Percentiles rank a stretch among this genome's conserved stretches.
Evolutionary conservation across 2,113 vertebrate species (phyloP).

Genomic region (Mellivora capensis): DNA sequence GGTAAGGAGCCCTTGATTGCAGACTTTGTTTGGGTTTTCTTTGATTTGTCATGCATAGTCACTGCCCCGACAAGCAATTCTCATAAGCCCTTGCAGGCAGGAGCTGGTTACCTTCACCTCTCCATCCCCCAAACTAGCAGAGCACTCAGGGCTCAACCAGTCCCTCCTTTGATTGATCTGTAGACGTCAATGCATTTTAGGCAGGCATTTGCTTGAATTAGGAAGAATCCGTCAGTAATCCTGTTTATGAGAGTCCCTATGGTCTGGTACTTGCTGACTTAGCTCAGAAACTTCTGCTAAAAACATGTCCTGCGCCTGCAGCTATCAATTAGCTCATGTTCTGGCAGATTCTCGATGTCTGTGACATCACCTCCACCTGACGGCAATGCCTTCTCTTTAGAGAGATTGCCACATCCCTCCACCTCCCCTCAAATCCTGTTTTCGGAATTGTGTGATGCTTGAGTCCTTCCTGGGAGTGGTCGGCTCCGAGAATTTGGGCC

Average conservation of each 20-base stretch:
- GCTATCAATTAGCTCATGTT: constrained; percentile 36
- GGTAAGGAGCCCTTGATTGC: neutral
- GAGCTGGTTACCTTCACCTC: neutral
- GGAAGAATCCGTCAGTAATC: neutral
- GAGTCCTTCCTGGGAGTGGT: constrained; percentile 42
- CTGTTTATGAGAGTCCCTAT: neutral
- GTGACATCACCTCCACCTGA: constrained; percentile 56
- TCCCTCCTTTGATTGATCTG: neutral
- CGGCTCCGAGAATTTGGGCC: neutral
- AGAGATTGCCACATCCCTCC: neutral
- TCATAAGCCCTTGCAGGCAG: neutral
- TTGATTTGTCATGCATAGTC: neutral
- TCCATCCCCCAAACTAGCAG: neutral
- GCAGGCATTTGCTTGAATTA: constrained; percentile 28
- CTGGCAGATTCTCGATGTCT: neutral
- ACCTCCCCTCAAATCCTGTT: neutral
- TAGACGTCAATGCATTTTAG: neutral
- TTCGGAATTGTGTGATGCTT: neutral
- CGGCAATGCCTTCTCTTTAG: neutral
- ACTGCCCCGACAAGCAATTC: neutral
- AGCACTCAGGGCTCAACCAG: neutral
- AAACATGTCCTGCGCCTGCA: neutral
- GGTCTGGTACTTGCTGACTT: constrained; percentile 4
- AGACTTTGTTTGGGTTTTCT: neutral
- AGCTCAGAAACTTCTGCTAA: neutral